phyloP scores from a whole-genome alignment of 2,888 invertebrate species.

The Patella pellucida region DNA sequence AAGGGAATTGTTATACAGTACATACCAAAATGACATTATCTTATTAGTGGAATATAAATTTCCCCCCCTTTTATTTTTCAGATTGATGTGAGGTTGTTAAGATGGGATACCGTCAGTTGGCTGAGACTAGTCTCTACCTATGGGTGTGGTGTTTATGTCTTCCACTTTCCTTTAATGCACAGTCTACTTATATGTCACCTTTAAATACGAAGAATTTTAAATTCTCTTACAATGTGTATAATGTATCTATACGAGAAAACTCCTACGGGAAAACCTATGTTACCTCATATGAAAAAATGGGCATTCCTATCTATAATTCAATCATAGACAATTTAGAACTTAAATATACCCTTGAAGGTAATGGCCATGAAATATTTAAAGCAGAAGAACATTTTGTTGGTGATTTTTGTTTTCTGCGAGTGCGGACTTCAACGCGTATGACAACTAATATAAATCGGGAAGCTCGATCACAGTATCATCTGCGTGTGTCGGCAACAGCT shows the following conservation, averaged over 20 bases:
- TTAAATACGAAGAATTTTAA: slow-evolving; percentile 38
- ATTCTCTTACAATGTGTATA: slow-evolving; percentile 64
- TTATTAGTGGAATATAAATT: no score
- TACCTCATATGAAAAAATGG: slow-evolving; percentile 82
- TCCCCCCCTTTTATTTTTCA: not conserved
- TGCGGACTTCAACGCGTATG: slow-evolving; percentile 89
- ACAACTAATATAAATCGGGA: slow-evolving; percentile 93
- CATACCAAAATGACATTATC: no score
- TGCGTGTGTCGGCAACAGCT: slow-evolving; percentile 81
- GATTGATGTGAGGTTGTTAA: not conserved
- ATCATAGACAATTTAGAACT: slow-evolving; percentile 71
- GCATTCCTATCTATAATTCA: slow-evolving; percentile 76
- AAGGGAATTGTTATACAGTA: no score
- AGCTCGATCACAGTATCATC: slow-evolving; percentile 84
- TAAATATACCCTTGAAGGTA: slow-evolving; percentile 90
- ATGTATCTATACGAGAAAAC: slow-evolving; percentile 65
- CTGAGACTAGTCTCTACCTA: not conserved
- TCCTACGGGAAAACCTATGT: slow-evolving; percentile 82
- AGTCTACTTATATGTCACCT: not conserved
- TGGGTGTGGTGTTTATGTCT: slow-evolving; percentile 2
- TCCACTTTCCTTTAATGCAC: not conserved
- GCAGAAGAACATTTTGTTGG: slow-evolving; percentile 91
- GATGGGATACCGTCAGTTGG: not conserved
- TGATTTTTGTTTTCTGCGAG: slow-evolving; percentile 92
- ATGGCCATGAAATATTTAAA: slow-evolving; percentile 90